phyloP scores from a whole-genome alignment of 1,140 invertebrate species.

The Drosophila grimshawi region DNA sequence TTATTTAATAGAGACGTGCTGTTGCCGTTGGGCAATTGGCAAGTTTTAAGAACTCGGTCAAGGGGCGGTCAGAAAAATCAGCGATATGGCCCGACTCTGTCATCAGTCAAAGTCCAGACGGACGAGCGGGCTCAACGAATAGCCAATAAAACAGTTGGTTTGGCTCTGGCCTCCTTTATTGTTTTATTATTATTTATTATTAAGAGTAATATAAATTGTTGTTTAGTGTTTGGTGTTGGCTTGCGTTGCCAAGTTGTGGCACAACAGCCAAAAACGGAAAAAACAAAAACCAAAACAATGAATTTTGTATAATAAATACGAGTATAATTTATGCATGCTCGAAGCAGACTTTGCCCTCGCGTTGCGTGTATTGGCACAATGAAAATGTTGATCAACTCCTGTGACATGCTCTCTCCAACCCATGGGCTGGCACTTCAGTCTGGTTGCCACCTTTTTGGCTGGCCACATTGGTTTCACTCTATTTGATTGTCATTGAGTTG shows the following conservation, averaged over 20 bases:
- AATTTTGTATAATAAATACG: constrained; percentile 53
- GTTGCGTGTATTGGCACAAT: constrained; percentile 68
- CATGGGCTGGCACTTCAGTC: not conserved
- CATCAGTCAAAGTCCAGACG: not conserved
- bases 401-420: constrained; percentile 46
- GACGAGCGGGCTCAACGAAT: constrained; percentile 38
- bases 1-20: constrained; percentile 45
- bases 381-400: constrained; percentile 69
- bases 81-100: not conserved
- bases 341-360: constrained; percentile 24
- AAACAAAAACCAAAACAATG: constrained; percentile 28
- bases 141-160: constrained; percentile 63
- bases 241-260: constrained; percentile 54
- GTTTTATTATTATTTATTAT: constrained; percentile 78
- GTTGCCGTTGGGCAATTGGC: constrained; percentile 57
- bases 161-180: constrained; percentile 50
- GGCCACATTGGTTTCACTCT: not conserved
- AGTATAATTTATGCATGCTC: constrained; percentile 70
- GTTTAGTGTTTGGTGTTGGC: constrained; percentile 2
- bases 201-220: constrained; percentile 55
- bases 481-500: constrained; percentile 9
- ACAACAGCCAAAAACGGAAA: not conserved
- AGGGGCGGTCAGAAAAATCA: constrained; percentile 29
- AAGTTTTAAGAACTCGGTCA: constrained; percentile 40
- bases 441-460: not conserved